phyloP scores from a whole-genome alignment of 2,797 vertebrate genomes.

The Hafferia zeledoni region DNA sequence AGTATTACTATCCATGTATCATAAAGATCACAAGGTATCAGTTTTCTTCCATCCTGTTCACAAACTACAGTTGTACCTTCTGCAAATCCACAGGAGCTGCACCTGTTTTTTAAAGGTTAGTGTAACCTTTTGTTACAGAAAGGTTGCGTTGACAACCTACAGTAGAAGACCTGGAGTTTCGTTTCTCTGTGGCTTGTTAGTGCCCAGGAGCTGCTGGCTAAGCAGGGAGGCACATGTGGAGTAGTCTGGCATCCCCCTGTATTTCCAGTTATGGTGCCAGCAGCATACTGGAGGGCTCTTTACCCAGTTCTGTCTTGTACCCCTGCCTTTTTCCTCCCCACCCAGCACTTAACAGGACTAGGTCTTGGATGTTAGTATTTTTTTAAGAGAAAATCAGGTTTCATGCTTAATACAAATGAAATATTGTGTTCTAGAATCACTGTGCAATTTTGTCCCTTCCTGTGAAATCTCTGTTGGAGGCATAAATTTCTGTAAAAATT shows the following conservation, averaged over 20 bases:
- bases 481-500: not conserved
- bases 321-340: accelerated
- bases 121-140: not conserved
- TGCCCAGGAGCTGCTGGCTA: not conserved
- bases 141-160: no score
- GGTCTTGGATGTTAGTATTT: not conserved
- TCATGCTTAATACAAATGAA: not conserved
- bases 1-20: not conserved
- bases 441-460: not conserved
- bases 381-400: not conserved
- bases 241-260: not conserved
- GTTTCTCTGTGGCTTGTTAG: accelerated
- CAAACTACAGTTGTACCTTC: not conserved
- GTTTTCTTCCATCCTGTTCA: not conserved
- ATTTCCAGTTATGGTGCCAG: not conserved
- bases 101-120: not conserved
- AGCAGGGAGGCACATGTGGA: not conserved
- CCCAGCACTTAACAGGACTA: not conserved
- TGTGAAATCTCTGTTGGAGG: not conserved
- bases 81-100: not conserved
- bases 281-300: not conserved
- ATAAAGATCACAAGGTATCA: not conserved
- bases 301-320: not conserved
- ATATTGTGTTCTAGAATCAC: not conserved
- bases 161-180: not conserved